These are phyloP conservation scores for Aphelenchoides besseyi DNA, from an alignment of 1,140 invertebrate genomes.

Conservation along the genomic window DNA sequence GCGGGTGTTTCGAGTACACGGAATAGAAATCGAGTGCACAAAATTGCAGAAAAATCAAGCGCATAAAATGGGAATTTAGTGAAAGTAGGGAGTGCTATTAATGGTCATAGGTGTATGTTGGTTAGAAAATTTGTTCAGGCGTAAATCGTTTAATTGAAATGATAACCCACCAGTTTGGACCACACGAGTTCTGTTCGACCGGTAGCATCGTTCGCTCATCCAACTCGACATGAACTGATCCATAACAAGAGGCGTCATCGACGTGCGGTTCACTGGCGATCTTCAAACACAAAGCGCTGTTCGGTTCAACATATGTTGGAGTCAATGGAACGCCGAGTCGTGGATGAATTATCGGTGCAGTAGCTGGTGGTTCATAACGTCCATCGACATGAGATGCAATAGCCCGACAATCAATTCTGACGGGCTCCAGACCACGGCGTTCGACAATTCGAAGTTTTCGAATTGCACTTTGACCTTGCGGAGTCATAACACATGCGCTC, in stretches of 20 bases:
- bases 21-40: too few species aligned
- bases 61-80: not conserved
- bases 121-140: too few species aligned
- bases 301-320: not conserved
- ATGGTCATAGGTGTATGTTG: not conserved
- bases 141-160: too few species aligned
- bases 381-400: not conserved
- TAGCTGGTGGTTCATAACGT: not conserved
- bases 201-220: slow-evolving; percentile 16
- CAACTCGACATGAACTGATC: slow-evolving; percentile 1
- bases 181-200: not conserved
- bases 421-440: slow-evolving; percentile 18
- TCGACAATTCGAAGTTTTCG: slow-evolving; percentile 14
- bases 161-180: slow-evolving; percentile 19
- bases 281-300: not conserved
- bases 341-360: not conserved
- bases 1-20: too few species aligned
- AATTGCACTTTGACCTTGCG: not conserved
- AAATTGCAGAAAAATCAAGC: not conserved
- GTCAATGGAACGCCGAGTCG: not conserved
- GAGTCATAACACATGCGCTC: slow-evolving; percentile 4
- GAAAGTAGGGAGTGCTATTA: not conserved
- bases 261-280: slow-evolving; percentile 4
- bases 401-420: slow-evolving; percentile 13
- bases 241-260: slow-evolving; percentile 10